Evolutionary conservation across 2,797 vertebrate species (phyloP).

Genomic region (Spea hammondii): DNA sequence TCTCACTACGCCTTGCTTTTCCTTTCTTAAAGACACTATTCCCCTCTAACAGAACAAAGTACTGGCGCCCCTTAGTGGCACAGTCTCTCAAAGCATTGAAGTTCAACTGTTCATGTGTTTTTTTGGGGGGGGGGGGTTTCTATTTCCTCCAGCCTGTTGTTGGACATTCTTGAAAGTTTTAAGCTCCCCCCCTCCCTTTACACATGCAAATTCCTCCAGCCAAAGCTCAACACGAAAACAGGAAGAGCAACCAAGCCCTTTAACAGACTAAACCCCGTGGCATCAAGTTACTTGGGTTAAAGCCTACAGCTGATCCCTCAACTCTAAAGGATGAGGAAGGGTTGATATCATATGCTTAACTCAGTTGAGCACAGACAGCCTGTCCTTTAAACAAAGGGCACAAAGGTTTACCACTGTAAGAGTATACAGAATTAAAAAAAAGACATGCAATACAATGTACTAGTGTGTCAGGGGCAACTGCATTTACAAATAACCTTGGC

Average conservation of each 20-base stretch:
- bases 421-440: no score
- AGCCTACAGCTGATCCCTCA: background rate
- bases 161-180: slow-evolving; percentile 79
- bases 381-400: no score
- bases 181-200: slow-evolving; percentile 68
- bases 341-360: no score
- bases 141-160: slow-evolving; percentile 59
- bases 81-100: slow-evolving; percentile 2
- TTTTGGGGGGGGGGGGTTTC: slow-evolving; percentile 18
- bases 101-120: background rate
- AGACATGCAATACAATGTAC: no score
- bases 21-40: slow-evolving; percentile 5
- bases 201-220: slow-evolving; percentile 48
- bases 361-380: no score
- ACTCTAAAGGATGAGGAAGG: background rate
- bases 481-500: no score
- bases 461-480: no score
- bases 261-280: background rate
- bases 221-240: slow-evolving; percentile 27
- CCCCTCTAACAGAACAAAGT: slow-evolving; percentile 20
- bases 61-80: slow-evolving; percentile 50
- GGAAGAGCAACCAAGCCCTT: slow-evolving; percentile 42
- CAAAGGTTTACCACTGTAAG: no score
- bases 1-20: background rate
- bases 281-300: slow-evolving; percentile 25